Evolutionary conservation across 2,888 invertebrate genomes (phyloP).

Genomic region (Aphodius sticticus): DNA sequence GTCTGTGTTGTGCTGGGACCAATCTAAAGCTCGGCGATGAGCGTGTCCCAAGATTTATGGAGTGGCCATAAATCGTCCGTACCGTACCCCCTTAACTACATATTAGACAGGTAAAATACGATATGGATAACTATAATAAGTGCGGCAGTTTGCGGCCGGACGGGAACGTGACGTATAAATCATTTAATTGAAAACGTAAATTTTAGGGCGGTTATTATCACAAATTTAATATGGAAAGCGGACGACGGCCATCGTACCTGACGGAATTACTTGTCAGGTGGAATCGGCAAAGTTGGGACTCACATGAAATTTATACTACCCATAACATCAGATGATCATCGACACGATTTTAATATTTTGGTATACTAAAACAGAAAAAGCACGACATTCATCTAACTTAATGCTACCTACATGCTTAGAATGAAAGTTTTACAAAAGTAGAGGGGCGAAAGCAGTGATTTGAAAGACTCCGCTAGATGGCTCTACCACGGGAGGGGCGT

Average conservation of each 20-base stretch:
- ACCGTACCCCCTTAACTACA: slow-evolving; percentile 45
- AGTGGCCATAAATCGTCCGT: slow-evolving; percentile 45
- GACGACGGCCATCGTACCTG: slow-evolving; percentile 9
- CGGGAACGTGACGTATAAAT: slow-evolving; percentile 45
- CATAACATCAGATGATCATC: no score
- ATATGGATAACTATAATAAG: slow-evolving; percentile 45
- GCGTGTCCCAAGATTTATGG: slow-evolving; percentile 47
- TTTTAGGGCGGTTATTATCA: slow-evolving; percentile 39
- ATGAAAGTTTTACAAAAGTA: no score
- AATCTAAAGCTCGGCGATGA: slow-evolving; percentile 30
- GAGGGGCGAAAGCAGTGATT: no score
- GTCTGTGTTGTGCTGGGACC: neutral
- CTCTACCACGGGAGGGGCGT: no score
- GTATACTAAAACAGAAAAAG: no score
- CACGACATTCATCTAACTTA: no score
- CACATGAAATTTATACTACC: neutral
- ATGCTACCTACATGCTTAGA: no score
- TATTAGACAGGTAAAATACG: slow-evolving; percentile 49
- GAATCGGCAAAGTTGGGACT: neutral
- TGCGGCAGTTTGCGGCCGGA: slow-evolving; percentile 40
- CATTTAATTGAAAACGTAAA: slow-evolving; percentile 47
- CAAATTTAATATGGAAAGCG: slow-evolving; percentile 40
- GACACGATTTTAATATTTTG: no score
- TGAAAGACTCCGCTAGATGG: no score
- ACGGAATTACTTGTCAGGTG: slow-evolving; percentile 30